Percentiles rank a stretch among this genome's conserved stretches.
Evolutionary conservation across 2,888 invertebrate species (phyloP).

Genomic region (Aporophyla nigra): DNA sequence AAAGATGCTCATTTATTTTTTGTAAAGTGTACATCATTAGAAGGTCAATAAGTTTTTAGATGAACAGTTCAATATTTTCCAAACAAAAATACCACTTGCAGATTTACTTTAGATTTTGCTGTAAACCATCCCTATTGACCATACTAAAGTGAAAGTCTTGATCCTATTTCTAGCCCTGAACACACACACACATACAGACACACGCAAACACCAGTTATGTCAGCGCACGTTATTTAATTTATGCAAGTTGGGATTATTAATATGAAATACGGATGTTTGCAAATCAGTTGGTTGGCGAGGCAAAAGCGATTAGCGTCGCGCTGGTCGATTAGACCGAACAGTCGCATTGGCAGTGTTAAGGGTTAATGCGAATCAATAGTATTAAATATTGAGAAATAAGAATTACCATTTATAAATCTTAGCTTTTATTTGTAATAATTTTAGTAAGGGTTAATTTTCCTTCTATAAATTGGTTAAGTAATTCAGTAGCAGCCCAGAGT

Average conservation of each 20-base stretch:
- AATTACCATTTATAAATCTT: not conserved
- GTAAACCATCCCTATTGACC: not conserved
- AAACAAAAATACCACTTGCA: not conserved
- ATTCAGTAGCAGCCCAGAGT: not conserved
- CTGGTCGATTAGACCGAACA: slow-evolving; percentile 36
- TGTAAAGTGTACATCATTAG: not conserved
- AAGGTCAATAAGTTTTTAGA: not conserved
- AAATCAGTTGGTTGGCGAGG: slow-evolving; percentile 46
- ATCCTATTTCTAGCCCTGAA: slow-evolving; percentile 26
- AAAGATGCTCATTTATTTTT: not conserved
- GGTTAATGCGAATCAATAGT: slow-evolving; percentile 20
- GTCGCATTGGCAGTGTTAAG: slow-evolving; percentile 33
- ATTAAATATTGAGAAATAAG: not conserved
- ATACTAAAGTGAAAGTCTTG: slow-evolving; percentile 42
- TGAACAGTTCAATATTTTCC: not conserved
- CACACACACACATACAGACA: slow-evolving; percentile 15
- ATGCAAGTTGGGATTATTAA: slow-evolving; percentile 58
- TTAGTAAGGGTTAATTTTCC: not conserved
- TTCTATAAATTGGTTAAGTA: not conserved
- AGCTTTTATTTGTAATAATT: not conserved
- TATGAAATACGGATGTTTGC: slow-evolving; percentile 56
- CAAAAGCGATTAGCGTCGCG: slow-evolving; percentile 48
- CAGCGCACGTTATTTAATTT: slow-evolving; percentile 46
- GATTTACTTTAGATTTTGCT: not conserved
- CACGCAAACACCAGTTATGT: slow-evolving; percentile 25